phyloP scores from a whole-genome alignment of 2,797 vertebrate genomes.

The Allobates femoralis region DNA sequence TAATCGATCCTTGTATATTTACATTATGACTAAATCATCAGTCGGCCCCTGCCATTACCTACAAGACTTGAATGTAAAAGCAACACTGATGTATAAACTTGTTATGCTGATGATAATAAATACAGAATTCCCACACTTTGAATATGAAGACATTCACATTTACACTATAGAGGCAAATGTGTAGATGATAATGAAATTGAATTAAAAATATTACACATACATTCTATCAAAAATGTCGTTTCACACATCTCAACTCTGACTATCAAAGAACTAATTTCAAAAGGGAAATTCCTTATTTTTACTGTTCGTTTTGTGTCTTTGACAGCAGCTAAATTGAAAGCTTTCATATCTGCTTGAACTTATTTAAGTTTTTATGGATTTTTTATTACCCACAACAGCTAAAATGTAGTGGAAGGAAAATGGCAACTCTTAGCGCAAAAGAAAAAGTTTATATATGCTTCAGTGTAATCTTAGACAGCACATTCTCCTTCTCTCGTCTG shows the following conservation, averaged over 20 bases:
- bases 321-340: conserved; percentile 13
- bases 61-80: background rate
- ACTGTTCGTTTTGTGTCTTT: conserved; percentile 2
- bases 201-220: background rate
- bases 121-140: background rate
- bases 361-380: conserved; percentile 35
- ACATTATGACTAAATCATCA: background rate
- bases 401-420: conserved; percentile 12
- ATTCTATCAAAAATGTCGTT: background rate
- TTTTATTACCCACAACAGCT: conserved; percentile 39
- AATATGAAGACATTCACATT: background rate
- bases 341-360: conserved; percentile 17
- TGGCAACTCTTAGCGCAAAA: conserved; percentile 13
- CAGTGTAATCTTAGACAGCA: conserved; percentile 44
- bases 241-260: background rate
- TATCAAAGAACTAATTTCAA: conserved; percentile 11
- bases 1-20: background rate
- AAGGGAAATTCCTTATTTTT: background rate
- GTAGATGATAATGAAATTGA: background rate
- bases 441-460: conserved; percentile 27
- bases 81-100: background rate
- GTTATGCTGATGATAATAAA: background rate
- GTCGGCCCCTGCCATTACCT: background rate
- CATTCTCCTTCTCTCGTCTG: conserved; percentile 39
- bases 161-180: background rate